phyloP scores from a whole-genome alignment of 2,888 invertebrate species.

The Gymnoscelis rufifasciata region DNA sequence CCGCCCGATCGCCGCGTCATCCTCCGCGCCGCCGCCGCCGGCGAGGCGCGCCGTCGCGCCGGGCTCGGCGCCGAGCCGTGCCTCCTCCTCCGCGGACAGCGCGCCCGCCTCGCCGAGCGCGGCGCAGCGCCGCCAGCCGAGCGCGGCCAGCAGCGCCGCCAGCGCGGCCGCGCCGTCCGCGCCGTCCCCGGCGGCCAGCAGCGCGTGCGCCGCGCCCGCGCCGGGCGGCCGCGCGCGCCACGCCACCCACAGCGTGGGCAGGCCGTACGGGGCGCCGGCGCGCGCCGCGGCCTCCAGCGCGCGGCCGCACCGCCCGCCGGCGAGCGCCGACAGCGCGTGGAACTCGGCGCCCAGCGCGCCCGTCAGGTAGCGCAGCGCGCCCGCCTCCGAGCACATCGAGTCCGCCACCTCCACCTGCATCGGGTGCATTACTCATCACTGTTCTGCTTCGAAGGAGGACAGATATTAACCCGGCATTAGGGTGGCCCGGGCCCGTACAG shows the following conservation, averaged over 20 bases:
- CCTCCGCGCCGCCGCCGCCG: conserved; percentile 49
- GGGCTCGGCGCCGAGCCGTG: conserved; percentile 43
- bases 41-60: no score
- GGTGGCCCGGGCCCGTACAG: no score
- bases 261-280: conserved; percentile 45
- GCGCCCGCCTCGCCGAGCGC: conserved; percentile 53
- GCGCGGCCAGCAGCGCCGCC: conserved; percentile 36
- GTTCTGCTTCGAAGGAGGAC: no score
- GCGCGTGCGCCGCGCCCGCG: conserved; percentile 41
- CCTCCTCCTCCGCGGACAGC: conserved; percentile 42
- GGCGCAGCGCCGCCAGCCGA: conserved; percentile 54
- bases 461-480: no score
- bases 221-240: conserved; percentile 45
- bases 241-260: conserved; percentile 58
- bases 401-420: conserved; percentile 53
- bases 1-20: conserved; percentile 32
- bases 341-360: conserved; percentile 57
- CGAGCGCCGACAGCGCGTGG: conserved; percentile 53
- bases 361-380: conserved; percentile 53
- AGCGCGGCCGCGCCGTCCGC: conserved; percentile 36
- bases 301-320: conserved; percentile 61
- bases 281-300: conserved; percentile 58
- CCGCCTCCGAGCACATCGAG: conserved; percentile 53
- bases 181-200: conserved; percentile 46
- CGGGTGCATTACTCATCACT: no score